phyloP scores from a whole-genome alignment of 2,888 invertebrate genomes.

The Catocala fraxini region DNA sequence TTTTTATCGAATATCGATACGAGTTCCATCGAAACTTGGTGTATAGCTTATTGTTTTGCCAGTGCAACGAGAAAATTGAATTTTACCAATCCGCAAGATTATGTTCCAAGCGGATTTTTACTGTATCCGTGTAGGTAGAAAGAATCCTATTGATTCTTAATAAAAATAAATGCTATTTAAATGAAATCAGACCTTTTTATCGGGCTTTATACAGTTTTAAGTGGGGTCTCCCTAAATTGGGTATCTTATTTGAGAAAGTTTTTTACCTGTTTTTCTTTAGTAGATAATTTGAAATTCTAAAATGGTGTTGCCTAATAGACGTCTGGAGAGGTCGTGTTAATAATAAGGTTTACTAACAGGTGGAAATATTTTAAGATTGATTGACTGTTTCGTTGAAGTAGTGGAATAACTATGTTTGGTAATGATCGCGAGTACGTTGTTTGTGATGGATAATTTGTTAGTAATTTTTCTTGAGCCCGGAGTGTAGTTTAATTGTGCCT shows the following conservation, averaged over 20 bases:
- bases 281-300: slow-evolving; percentile 38
- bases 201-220: slow-evolving; percentile 44
- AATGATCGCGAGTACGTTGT: no score
- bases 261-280: slow-evolving; percentile 31
- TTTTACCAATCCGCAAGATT: slow-evolving; percentile 64
- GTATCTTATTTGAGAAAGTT: slow-evolving; percentile 48
- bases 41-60: slow-evolving; percentile 62
- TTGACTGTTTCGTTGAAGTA: no score
- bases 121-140: slow-evolving; percentile 24
- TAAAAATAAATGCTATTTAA: slow-evolving; percentile 51
- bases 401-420: no score
- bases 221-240: slow-evolving; percentile 44
- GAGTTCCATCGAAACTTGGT: slow-evolving; percentile 54
- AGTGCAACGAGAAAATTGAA: slow-evolving; percentile 63
- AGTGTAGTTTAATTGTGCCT: no score
- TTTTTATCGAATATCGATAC: slow-evolving; percentile 50
- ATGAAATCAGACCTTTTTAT: slow-evolving; percentile 52
- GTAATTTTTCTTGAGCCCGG: no score
- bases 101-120: slow-evolving; percentile 47
- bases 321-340: neutral
- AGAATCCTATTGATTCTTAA: slow-evolving; percentile 44
- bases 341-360: neutral
- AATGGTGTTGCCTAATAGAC: slow-evolving; percentile 29
- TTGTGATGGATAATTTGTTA: no score
- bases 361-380: no score